These are phyloP conservation scores for Drosophila nasuta DNA, from an alignment of 1,140 invertebrate genomes.

Conservation along the genomic window DNA sequence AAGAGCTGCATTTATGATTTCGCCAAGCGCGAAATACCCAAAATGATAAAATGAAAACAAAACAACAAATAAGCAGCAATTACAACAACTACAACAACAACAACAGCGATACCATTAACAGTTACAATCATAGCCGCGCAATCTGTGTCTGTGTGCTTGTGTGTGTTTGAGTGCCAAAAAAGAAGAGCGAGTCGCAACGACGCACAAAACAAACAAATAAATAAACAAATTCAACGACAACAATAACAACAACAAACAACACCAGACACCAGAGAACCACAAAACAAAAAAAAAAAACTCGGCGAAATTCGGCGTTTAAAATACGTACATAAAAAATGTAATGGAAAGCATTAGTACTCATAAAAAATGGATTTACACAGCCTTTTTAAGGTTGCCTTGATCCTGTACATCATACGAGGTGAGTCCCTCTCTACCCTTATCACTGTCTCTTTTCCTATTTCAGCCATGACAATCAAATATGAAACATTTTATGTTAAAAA, in stretches of 20 bases:
- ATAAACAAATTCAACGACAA: slow-evolving; percentile 30
- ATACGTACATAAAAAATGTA: slow-evolving; percentile 83
- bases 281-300: slow-evolving; percentile 31
- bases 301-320: slow-evolving; percentile 76
- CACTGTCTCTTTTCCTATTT: background rate
- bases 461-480: slow-evolving; percentile 30
- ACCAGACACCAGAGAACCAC: background rate
- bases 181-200: slow-evolving; percentile 38
- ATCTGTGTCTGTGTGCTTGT: slow-evolving; percentile 29
- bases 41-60: background rate
- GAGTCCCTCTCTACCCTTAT: slow-evolving; percentile 48
- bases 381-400: slow-evolving; percentile 85
- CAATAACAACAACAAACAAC: slow-evolving; percentile 1
- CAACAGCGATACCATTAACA: slow-evolving; percentile 59
- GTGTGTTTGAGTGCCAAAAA: slow-evolving; percentile 24
- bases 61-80: slow-evolving; percentile 53
- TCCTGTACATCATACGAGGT: slow-evolving; percentile 84
- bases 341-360: slow-evolving; percentile 83
- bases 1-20: slow-evolving; percentile 48
- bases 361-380: slow-evolving; percentile 85
- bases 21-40: slow-evolving; percentile 52
- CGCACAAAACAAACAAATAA: slow-evolving; percentile 41
- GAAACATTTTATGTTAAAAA: slow-evolving; percentile 8
- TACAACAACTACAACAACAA: slow-evolving; percentile 43
- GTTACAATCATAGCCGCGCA: slow-evolving; percentile 56